phyloP scores from a whole-genome alignment of 2,888 invertebrate species.

The Drosophila monieri region DNA sequence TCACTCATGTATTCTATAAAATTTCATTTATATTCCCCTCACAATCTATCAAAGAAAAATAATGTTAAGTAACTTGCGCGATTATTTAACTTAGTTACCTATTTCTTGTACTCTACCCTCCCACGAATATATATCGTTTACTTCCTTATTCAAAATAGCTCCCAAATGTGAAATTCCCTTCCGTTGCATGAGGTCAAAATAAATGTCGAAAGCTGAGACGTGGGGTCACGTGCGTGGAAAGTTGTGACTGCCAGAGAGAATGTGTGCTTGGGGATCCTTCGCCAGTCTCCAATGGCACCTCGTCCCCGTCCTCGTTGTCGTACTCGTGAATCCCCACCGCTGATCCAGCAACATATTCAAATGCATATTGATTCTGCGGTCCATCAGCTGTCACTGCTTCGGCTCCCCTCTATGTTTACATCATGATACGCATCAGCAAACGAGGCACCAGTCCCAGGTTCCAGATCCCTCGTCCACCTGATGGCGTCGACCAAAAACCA shows the following conservation, averaged over 20 bases:
- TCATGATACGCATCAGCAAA: slow-evolving; percentile 74
- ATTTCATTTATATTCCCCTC: not conserved
- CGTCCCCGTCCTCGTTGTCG: not conserved
- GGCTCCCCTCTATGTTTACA: slow-evolving; percentile 50
- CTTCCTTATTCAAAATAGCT: slow-evolving; percentile 35
- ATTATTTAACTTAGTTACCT: slow-evolving; percentile 3
- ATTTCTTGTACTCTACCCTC: slow-evolving; percentile 6
- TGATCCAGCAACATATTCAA: slow-evolving; percentile 59
- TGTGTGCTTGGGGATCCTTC: slow-evolving; percentile 16
- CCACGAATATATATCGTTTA: slow-evolving; percentile 30
- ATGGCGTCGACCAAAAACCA: slow-evolving; percentile 44
- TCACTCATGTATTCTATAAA: not conserved
- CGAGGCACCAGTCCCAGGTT: slow-evolving; percentile 40
- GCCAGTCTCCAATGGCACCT: slow-evolving; percentile 5
- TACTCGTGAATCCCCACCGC: slow-evolving; percentile 3
- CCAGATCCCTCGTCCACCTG: slow-evolving; percentile 34
- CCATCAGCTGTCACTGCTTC: slow-evolving; percentile 47
- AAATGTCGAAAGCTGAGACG: slow-evolving; percentile 48
- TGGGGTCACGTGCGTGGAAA: slow-evolving; percentile 65
- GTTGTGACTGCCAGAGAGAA: slow-evolving; percentile 24
- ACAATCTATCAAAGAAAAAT: not conserved
- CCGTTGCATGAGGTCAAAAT: slow-evolving; percentile 25
- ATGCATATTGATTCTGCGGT: slow-evolving; percentile 79
- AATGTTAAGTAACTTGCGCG: not conserved
- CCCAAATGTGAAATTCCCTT: slow-evolving; percentile 29